Conservation (phyloP, 2,888 invertebrate genomes). For the Diarsia rubi region DNA sequence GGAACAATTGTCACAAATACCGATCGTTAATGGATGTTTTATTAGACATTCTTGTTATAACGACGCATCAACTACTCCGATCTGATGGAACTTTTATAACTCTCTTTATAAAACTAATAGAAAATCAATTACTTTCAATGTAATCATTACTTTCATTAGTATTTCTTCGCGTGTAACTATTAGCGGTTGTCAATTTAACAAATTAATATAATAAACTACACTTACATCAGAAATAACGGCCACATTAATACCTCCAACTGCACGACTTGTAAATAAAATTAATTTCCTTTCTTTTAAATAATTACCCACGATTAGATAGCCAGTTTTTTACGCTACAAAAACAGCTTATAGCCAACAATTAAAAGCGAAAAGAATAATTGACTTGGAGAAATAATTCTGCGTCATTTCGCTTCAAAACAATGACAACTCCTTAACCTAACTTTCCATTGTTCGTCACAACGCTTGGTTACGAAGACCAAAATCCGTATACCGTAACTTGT, state of each 20-base stretch:
- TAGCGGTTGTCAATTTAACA: conserved; percentile 47
- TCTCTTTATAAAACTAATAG: conserved; percentile 35
- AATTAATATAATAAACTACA: conserved; percentile 57
- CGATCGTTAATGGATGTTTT: conserved; percentile 66
- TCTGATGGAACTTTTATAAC: conserved; percentile 30
- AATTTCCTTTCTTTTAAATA: conserved; percentile 69
- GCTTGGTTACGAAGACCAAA: conserved; percentile 45
- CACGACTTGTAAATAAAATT: conserved; percentile 70
- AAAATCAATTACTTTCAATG: conserved; percentile 30
- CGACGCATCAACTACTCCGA: conserved; percentile 26
- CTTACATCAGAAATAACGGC: conserved; percentile 51
- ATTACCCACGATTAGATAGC: conserved; percentile 70
- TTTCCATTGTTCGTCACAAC: conserved; percentile 68
- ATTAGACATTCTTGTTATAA: conserved; percentile 71
- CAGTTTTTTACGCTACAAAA: conserved; percentile 64
- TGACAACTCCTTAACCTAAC: conserved; percentile 63
- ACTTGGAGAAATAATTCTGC: conserved; percentile 68
- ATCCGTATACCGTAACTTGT: conserved; percentile 40
- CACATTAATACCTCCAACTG: conserved; percentile 44
- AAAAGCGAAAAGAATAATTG: conserved; percentile 73
- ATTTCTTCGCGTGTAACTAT: conserved; percentile 34
- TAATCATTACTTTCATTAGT: conserved; percentile 35
- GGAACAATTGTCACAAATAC: conserved; percentile 72
- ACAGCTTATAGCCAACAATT: conserved; percentile 71
- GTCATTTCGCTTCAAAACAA: conserved; percentile 64